Evolutionary conservation across 2,888 invertebrate species (phyloP), one percentile per base, ranked within the genome.

Genomic region (Branchellion lobata): DNA sequence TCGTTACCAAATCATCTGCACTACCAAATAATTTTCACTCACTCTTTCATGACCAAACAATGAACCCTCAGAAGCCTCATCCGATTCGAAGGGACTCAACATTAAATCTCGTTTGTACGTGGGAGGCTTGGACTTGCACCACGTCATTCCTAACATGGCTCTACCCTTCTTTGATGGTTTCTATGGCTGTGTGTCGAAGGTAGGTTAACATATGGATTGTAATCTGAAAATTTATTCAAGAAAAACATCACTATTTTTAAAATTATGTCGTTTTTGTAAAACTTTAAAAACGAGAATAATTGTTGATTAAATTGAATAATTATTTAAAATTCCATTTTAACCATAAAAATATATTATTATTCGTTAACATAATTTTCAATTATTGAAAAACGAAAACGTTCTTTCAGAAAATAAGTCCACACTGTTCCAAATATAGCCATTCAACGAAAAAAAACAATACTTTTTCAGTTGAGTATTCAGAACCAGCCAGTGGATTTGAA

Each of bases 141-240:
- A 57, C n/a, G n/a, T 57, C 3, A 57, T n/a, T 57, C 61, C 61
- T 3, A 57, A 24, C 61, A 24, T 57, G 61, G 61, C 11, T 57
- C 61, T 57, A 5, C 5, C 5, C 11, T 57, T 57, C 21, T 57
- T 14, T 57, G 61, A 57, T n/a, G 61, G 61, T 3, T 57, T 57
- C n/a, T 57, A 57, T n/a, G 61, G 61, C 8, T 57, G 61, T 57
- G 61, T 57, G 61, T 18, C 61, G 5, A n/a, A 57, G 61, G 61
- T 57, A 18, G 18, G 47, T 47, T 47, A 8, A 47, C 47, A n/a
- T n/a, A n/a, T n/a, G n/a, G n/a, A n/a, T n/a, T n/a, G n/a, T n/a
- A n/a, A n/a, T n/a, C n/a, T n/a, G n/a, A n/a, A n/a, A n/a, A n/a
- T n/a, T n/a, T n/a, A n/a, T n/a, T n/a, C n/a, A n/a, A n/a, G n/a